These are phyloP conservation scores for Orientallactaga bullata DNA, from an alignment of 2,113 vertebrate genomes.

Conservation along the genomic window DNA sequence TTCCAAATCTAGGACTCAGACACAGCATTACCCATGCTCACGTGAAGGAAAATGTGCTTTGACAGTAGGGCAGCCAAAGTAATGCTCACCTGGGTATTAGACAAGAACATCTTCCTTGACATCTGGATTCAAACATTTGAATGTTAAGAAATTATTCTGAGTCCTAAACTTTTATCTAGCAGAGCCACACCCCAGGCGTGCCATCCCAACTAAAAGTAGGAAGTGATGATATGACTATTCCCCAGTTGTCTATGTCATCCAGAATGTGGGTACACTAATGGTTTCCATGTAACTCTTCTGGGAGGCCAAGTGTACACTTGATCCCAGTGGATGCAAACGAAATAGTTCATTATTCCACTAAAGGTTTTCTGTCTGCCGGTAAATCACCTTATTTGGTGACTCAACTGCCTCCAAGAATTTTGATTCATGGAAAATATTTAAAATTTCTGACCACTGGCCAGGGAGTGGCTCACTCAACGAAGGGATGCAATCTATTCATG, in stretches of 20 bases:
- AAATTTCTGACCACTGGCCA: conserved; percentile 66
- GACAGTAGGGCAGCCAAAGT: background rate
- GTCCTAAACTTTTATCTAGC: background rate
- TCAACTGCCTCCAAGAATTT: conserved; percentile 67
- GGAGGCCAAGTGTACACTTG: conserved; percentile 7
- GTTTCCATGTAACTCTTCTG: background rate
- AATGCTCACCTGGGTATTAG: background rate
- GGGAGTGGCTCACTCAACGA: conserved; percentile 65
- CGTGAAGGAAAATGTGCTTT: background rate
- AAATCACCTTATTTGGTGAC: conserved; percentile 66
- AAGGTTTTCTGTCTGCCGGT: conserved; percentile 58
- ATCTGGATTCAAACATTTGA: background rate
- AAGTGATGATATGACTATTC: background rate
- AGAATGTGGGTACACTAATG: background rate
- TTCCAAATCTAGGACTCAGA: background rate
- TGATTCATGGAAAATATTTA: conserved; percentile 65
- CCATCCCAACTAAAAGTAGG: background rate
- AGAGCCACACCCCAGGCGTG: background rate
- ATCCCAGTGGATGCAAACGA: conserved; percentile 53
- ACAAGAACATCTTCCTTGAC: background rate
- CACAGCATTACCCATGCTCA: background rate
- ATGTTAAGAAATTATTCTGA: conserved; percentile 11
- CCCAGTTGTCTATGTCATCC: background rate
- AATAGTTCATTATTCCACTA: conserved; percentile 65
- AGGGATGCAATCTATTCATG: conserved; percentile 59